Percentiles rank a stretch among this genome's conserved stretches.
Conservation (phyloP, 2,113 vertebrate genomes). For the Charadrius vociferus region DNA sequence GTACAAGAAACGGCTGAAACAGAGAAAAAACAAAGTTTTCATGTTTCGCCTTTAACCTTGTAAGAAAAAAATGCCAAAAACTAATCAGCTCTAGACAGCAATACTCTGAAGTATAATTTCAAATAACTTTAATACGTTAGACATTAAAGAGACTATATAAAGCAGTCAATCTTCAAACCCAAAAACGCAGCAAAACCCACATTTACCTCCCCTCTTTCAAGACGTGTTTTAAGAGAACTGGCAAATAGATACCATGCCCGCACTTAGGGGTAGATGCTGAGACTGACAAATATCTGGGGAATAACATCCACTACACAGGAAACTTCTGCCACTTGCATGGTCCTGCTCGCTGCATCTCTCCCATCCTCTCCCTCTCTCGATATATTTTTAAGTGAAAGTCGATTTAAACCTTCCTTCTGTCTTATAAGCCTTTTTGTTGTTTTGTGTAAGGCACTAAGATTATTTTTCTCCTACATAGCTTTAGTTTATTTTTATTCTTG, state of each 20-base stretch:
- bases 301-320: neutral
- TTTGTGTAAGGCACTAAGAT: neutral
- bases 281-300: neutral
- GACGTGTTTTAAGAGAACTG: neutral
- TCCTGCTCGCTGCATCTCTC: neutral
- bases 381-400: neutral
- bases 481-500: neutral
- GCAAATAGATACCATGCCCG: neutral
- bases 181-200: neutral
- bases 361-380: neutral
- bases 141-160: neutral
- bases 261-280: neutral
- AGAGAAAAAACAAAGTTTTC: neutral
- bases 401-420: neutral
- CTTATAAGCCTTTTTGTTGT: neutral
- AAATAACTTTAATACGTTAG: neutral
- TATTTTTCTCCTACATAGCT: neutral
- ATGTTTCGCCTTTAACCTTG: neutral
- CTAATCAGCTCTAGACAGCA: neutral
- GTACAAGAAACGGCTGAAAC: slow-evolving; percentile 89
- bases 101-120: neutral
- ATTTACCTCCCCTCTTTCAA: neutral
- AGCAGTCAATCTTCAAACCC: neutral
- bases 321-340: neutral
- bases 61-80: neutral